phyloP scores from a whole-genome alignment of 2,113 vertebrate genomes.

The Chrysemys picta region DNA sequence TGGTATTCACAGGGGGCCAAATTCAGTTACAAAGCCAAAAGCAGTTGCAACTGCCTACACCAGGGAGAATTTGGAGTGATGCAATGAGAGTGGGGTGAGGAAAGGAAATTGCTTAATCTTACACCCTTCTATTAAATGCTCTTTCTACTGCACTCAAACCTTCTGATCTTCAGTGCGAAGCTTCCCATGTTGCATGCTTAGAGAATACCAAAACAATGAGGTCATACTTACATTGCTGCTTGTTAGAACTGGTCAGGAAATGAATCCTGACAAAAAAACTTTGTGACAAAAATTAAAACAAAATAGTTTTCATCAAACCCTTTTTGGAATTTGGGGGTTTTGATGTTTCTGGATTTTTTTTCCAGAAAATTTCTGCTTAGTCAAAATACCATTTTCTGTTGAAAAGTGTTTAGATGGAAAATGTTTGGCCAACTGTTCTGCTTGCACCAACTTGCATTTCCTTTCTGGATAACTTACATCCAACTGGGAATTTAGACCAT shows the following conservation, averaged over 20 bases:
- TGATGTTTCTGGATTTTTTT: background rate
- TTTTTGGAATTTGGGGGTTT: rapidly evolving
- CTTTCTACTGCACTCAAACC: rapidly evolving
- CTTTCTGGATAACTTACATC: background rate
- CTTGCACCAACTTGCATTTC: background rate
- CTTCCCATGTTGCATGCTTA: background rate
- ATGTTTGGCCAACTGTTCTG: background rate
- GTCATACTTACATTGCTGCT: background rate
- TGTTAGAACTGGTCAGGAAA: background rate
- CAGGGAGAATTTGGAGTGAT: background rate
- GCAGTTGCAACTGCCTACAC: background rate
- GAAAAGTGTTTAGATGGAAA: background rate
- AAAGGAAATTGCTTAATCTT: background rate
- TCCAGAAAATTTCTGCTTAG: background rate
- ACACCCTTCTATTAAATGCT: background rate
- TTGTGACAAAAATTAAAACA: background rate
- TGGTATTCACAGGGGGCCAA: background rate
- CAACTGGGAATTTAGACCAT: background rate
- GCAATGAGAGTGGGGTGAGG: background rate
- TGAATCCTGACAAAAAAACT: background rate
- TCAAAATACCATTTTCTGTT: background rate
- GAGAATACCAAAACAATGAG: background rate
- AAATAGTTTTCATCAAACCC: background rate
- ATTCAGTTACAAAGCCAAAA: background rate
- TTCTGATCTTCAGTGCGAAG: background rate